Percentiles rank a stretch among this genome's conserved stretches.
Evolutionary conservation across 2,113 vertebrate species (phyloP).

Genomic region (Pelecanus crispus): DNA sequence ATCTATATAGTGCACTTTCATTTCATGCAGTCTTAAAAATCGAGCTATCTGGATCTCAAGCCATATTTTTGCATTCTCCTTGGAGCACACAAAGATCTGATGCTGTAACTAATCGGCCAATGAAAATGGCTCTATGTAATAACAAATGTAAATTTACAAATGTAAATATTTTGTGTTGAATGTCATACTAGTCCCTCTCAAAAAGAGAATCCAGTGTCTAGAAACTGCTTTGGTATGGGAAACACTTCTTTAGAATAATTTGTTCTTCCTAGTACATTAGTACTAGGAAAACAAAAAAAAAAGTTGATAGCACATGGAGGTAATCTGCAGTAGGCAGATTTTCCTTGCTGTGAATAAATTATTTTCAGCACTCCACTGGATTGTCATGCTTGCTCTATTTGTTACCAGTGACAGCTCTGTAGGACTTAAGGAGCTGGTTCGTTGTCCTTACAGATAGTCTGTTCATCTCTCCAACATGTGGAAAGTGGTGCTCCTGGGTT

Average conservation of each 20-base stretch:
- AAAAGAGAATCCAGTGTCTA: background rate
- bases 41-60: background rate
- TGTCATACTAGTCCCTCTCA: background rate
- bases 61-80: background rate
- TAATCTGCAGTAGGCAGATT: background rate
- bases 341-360: background rate
- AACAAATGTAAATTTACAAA: background rate
- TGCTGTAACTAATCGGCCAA: background rate
- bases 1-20: background rate
- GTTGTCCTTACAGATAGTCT: background rate
- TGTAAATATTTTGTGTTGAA: background rate
- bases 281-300: background rate
- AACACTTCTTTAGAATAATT: background rate
- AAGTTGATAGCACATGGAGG: background rate
- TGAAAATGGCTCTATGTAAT: background rate
- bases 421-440: background rate
- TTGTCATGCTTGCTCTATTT: background rate
- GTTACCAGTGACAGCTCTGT: background rate
- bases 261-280: background rate
- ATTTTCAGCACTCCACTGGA: background rate
- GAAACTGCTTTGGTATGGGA: background rate
- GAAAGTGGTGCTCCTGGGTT: conserved; percentile 40
- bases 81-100: background rate
- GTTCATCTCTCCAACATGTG: conserved; percentile 14
- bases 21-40: background rate